These are phyloP conservation scores for Danaus melanippus DNA, from an alignment of 1,140 invertebrate species.

Conservation along the genomic window DNA sequence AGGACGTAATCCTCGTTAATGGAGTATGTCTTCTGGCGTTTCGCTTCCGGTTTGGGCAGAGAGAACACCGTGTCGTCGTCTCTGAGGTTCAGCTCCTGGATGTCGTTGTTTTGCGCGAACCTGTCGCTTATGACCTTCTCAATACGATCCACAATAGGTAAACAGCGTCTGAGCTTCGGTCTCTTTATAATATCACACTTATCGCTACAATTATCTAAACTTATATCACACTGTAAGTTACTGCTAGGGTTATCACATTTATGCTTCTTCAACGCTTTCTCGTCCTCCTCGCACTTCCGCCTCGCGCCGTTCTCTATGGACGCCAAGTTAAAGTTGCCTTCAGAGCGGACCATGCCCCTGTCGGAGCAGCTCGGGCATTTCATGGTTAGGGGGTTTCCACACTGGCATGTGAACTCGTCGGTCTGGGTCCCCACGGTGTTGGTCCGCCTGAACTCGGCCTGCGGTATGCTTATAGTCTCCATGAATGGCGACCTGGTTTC, in stretches of 20 bases:
- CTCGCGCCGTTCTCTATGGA: conserved; percentile 36
- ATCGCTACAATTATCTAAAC: conserved; percentile 44
- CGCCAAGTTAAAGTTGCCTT: conserved; percentile 54
- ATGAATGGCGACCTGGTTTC: conserved; percentile 47
- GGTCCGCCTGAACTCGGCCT: conserved; percentile 51
- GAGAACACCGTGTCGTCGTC: conserved; percentile 60
- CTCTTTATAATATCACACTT: conserved; percentile 53
- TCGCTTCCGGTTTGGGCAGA: conserved; percentile 35
- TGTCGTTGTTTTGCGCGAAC: conserved; percentile 41
- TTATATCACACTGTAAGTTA: conserved; percentile 64
- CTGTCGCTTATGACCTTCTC: conserved; percentile 56
- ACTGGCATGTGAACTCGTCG: conserved; percentile 52
- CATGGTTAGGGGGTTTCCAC: conserved; percentile 42
- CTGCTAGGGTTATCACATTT: conserved; percentile 68
- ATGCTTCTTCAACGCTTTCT: conserved; percentile 50
- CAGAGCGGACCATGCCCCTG: conserved; percentile 48
- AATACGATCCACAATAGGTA: conserved; percentile 54
- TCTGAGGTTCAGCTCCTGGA: conserved; percentile 48
- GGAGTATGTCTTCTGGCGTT: conserved; percentile 54
- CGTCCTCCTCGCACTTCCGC: conserved; percentile 42
- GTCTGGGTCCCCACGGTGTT: conserved; percentile 63
- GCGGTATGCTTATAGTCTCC: conserved; percentile 37
- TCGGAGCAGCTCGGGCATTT: conserved; percentile 41
- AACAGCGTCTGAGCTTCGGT: conserved; percentile 54
- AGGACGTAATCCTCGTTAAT: conserved; percentile 52